phyloP scores from a whole-genome alignment of 2,888 invertebrate genomes.

The Aplocera efformata region DNA sequence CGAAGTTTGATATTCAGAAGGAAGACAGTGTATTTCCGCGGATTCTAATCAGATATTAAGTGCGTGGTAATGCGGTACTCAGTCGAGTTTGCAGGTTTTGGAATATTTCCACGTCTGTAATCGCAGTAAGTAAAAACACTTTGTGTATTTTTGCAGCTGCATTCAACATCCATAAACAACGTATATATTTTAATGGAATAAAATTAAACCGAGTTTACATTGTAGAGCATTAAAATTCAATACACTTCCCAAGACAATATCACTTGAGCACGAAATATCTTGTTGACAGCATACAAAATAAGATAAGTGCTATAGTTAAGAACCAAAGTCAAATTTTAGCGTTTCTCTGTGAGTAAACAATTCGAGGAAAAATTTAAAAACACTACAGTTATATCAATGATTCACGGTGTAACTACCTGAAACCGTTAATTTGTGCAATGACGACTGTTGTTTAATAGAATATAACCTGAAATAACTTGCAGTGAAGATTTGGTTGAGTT shows the following conservation, averaged over 20 bases:
- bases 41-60: no score
- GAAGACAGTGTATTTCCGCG: no score
- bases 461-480: constrained; percentile 21
- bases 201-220: constrained; percentile 13
- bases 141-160: no score
- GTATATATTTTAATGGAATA: neutral
- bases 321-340: constrained; percentile 49
- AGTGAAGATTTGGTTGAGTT: neutral
- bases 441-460: constrained; percentile 24
- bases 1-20: no score
- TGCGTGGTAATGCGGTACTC: no score
- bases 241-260: constrained; percentile 33
- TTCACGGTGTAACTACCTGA: constrained; percentile 61
- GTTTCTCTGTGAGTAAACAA: constrained; percentile 59
- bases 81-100: no score
- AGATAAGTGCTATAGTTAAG: constrained; percentile 25
- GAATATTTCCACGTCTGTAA: no score
- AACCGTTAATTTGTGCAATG: constrained; percentile 62
- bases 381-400: constrained; percentile 72
- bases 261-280: constrained; percentile 20
- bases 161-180: no score
- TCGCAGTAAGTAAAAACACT: no score
- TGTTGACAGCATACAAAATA: constrained; percentile 9
- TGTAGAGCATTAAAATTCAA: constrained; percentile 32
- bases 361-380: constrained; percentile 60